Percentiles rank a stretch among this genome's conserved stretches.
phyloP scores from a whole-genome alignment of 2,888 invertebrate genomes.

The Drosophila pseudotalamancana region DNA sequence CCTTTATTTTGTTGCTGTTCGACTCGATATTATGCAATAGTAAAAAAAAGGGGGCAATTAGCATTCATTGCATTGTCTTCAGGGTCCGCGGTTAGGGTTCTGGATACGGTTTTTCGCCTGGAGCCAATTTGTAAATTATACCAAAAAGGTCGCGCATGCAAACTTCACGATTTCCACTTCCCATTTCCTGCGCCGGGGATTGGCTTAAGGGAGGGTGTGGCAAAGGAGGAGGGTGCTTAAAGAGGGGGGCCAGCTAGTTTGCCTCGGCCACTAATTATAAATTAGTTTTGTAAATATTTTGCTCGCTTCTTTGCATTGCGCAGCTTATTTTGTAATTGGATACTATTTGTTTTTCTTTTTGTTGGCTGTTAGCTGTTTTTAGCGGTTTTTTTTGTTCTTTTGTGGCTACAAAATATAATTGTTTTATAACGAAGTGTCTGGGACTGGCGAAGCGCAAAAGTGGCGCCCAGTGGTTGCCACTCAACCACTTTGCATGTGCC shows the following conservation, averaged over 20 bases:
- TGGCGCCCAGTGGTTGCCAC: slow-evolving; percentile 58
- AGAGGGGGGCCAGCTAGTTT: slow-evolving; percentile 18
- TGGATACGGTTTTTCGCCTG: slow-evolving; percentile 30
- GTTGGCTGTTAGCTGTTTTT: slow-evolving; percentile 7
- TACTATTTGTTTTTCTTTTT: slow-evolving; percentile 2
- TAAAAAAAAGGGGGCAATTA: slow-evolving; percentile 41
- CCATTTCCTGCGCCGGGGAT: slow-evolving; percentile 33
- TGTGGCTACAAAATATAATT: slow-evolving; percentile 54
- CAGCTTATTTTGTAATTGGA: slow-evolving; percentile 30
- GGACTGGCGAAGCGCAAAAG: slow-evolving; percentile 70
- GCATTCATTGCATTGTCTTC: slow-evolving; percentile 48
- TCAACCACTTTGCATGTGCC: slow-evolving; percentile 54
- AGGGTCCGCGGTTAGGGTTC: slow-evolving; percentile 19
- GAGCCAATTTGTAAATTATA: slow-evolving; percentile 72
- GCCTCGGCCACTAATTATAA: slow-evolving; percentile 67
- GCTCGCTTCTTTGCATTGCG: slow-evolving; percentile 49
- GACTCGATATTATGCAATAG: slow-evolving; percentile 45
- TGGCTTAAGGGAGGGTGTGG: not conserved
- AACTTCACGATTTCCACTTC: slow-evolving; percentile 56
- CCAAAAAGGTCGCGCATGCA: slow-evolving; percentile 72
- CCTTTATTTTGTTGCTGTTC: slow-evolving; percentile 1
- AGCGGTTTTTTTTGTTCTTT: slow-evolving; percentile 12
- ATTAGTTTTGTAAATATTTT: slow-evolving; percentile 75
- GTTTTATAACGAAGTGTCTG: slow-evolving; percentile 78
- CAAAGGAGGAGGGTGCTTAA: not conserved